A percentile compares a stretch with the other conserved stretches of the same genome.
phyloP scores from a whole-genome alignment of 53 echinoderm and acorn worm species.

The Echinarachnius parma region DNA sequence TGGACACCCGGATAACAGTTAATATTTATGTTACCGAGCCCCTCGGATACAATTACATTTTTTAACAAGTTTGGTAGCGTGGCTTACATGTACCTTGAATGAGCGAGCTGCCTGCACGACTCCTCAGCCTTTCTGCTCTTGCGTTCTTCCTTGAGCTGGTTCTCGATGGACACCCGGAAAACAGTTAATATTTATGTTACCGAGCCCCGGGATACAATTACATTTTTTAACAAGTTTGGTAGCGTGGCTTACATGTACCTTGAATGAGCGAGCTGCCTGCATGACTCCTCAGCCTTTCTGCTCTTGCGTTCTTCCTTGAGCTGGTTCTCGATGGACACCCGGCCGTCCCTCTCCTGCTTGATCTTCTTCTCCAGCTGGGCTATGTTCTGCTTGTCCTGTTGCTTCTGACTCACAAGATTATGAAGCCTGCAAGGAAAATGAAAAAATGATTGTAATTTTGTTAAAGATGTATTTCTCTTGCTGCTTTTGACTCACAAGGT shows the following conservation, averaged over 20 bases:
- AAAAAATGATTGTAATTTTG: no score
- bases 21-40: no score
- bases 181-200: no score
- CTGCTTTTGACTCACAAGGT: no score
- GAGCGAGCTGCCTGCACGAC: slow-evolving; percentile 33
- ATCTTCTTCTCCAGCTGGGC: slow-evolving; percentile 83
- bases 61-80: no score
- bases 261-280: slow-evolving; percentile 10
- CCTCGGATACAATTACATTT: no score
- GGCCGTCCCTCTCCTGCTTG: slow-evolving; percentile 78
- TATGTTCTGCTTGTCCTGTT: slow-evolving; percentile 91
- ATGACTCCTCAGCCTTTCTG: slow-evolving; percentile 79
- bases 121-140: slow-evolving; percentile 82
- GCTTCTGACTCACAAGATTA: slow-evolving; percentile 95
- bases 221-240: no score
- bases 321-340: slow-evolving; percentile 67
- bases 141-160: slow-evolving; percentile 82
- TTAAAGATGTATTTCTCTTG: no score
- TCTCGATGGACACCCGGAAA: slow-evolving; percentile 66
- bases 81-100: no score
- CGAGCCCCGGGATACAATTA: no score
- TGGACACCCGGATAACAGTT: slow-evolving; percentile 50
- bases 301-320: slow-evolving; percentile 84
- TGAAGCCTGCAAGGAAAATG: slow-evolving; percentile 72
- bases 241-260: no score